A percentile compares a stretch with the other conserved stretches of the same genome.
Evolutionary conservation across 2,113 vertebrate genomes (phyloP).

Genomic region (Saguinus imperator): DNA sequence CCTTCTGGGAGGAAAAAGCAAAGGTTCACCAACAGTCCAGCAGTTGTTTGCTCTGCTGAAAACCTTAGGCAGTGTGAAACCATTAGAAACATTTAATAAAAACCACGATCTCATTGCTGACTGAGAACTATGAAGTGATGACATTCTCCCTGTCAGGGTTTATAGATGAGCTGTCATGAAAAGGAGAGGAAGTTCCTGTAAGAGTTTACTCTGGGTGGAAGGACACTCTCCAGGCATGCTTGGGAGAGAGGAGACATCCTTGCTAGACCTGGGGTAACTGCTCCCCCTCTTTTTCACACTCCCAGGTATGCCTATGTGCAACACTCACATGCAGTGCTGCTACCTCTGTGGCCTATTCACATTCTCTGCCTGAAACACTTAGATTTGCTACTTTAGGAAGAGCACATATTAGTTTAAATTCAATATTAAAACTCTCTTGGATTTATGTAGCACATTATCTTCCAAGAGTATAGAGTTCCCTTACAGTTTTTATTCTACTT

Average conservation of each 20-base stretch:
- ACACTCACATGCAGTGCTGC: neutral
- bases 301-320: neutral
- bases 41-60: neutral
- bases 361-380: neutral
- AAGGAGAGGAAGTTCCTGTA: neutral
- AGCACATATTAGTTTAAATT: neutral
- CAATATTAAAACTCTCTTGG: neutral
- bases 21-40: neutral
- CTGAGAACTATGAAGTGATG: neutral
- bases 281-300: neutral
- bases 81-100: neutral
- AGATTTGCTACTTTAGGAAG: neutral
- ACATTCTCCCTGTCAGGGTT: neutral
- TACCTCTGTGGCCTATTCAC: neutral
- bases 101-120: neutral
- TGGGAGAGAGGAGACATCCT: neutral
- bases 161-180: neutral
- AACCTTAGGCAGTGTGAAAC: neutral
- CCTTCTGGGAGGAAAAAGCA: neutral
- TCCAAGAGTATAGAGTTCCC: constrained; percentile 25
- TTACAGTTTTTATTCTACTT: neutral
- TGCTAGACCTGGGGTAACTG: neutral
- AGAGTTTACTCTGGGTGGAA: neutral
- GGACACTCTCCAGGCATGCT: neutral
- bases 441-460: neutral